Base-by-base conservation (phyloP, 2,113 vertebrate species). In the Saccopteryx bilineata region DNA sequence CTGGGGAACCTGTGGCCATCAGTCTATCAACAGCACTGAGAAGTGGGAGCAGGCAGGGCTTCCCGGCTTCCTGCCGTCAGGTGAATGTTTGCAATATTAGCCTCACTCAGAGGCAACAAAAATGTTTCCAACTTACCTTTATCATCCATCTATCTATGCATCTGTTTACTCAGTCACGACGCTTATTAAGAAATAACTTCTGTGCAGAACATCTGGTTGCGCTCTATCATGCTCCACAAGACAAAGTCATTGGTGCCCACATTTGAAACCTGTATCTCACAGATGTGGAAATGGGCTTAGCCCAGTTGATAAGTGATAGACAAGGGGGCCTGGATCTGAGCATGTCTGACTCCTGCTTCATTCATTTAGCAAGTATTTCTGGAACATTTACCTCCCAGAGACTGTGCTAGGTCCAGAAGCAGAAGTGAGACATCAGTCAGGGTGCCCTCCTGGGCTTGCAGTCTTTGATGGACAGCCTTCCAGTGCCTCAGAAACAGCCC, bases 241-340 rank as follows among this genome's bases (percentile, higher is more conserved):
- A 85, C 9, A 87, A 81, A 81, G 21, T 60, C 14, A 65, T 39
- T 60, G 4, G 50, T 50, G 7, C 58, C 39, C 13, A 46, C 26
- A 83, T 69, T 93, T 96, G 93, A 60, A n/a, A 83, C 84, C 12
- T 92, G 8, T 81, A 21, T 86, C 71, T 83, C 54, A 89, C 31
- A 81, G 52, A 66, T 93, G 7, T 28, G n/a, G 12, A 79, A 74
- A 56, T 31, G 79, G 65, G 39, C 18, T 94, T 66, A 85, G 33
- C 11, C 74, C 17, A 68, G n/a, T 26, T 68, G 17, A 26, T 72
- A n/a, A 9, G 14, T 78, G 69, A 52, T 28, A 24, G 83, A 83
- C 39, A 72, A 79, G 9, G 10, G 4, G 14, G 6, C 61, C 3
- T 82, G 66, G 71, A 48, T 92, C 21, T 61, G 65, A 79, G 54